Percentiles rank a stretch among this genome's conserved stretches.
Conservation (phyloP, 2,888 invertebrate genomes). For the Muscina levida region DNA sequence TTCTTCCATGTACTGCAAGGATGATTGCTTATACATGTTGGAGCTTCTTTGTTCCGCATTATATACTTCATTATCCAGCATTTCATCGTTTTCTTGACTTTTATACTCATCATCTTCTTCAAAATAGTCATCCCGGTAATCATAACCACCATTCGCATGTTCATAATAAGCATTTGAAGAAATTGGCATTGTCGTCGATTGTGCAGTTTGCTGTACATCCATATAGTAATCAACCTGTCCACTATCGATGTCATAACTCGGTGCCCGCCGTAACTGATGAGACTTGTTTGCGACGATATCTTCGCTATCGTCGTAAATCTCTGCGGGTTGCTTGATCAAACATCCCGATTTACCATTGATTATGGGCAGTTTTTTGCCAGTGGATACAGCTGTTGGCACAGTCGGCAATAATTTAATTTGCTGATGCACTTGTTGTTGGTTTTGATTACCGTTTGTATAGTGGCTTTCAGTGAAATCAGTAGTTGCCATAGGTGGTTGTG, state of each 20-base stretch:
- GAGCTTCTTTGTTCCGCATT: slow-evolving; percentile 64
- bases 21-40: slow-evolving; percentile 38
- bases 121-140: slow-evolving; percentile 79
- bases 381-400: slow-evolving; percentile 74
- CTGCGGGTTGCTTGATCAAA: slow-evolving; percentile 77
- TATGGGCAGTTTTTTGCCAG: slow-evolving; percentile 78
- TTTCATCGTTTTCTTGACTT: slow-evolving; percentile 77
- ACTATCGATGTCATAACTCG: slow-evolving; percentile 76
- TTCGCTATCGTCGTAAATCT: slow-evolving; percentile 75
- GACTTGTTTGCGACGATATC: slow-evolving; percentile 54
- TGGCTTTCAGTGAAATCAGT: slow-evolving; percentile 65
- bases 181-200: slow-evolving; percentile 65
- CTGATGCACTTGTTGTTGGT: slow-evolving; percentile 62
- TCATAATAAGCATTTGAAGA: slow-evolving; percentile 75
- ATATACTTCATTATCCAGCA: slow-evolving; percentile 63
- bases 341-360: slow-evolving; percentile 75
- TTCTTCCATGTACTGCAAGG: slow-evolving; percentile 67
- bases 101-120: slow-evolving; percentile 80
- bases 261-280: slow-evolving; percentile 43
- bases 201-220: slow-evolving; percentile 70
- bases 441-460: slow-evolving; percentile 69
- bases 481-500: slow-evolving; percentile 58
- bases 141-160: slow-evolving; percentile 74
- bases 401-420: slow-evolving; percentile 71
- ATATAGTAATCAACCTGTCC: slow-evolving; percentile 77